phyloP scores from a whole-genome alignment of 2,888 invertebrate genomes.

The Chalcosyrphus nemorum region DNA sequence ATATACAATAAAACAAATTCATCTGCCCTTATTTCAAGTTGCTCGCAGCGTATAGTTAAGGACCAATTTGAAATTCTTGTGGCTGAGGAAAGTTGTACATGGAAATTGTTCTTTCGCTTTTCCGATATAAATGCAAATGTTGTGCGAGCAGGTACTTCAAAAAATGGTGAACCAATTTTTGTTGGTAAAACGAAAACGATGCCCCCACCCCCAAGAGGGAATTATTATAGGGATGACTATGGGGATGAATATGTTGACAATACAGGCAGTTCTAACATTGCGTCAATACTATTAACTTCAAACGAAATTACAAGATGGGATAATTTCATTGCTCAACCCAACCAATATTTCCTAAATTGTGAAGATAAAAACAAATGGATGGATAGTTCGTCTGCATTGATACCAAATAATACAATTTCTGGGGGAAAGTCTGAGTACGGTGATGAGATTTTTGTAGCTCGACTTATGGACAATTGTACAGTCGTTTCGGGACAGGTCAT shows the following conservation, averaged over 20 bases:
- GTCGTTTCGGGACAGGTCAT: not conserved
- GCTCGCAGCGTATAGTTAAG: not conserved
- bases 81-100: not conserved
- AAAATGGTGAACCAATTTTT: not conserved
- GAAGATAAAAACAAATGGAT: not conserved
- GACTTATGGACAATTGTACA: not conserved
- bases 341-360: not conserved
- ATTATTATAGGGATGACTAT: not conserved
- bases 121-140: not conserved
- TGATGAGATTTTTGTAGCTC: not conserved
- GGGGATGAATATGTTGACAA: not conserved
- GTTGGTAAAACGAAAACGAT: not conserved
- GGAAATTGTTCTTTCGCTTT: not conserved
- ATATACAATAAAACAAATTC: not conserved
- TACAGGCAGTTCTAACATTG: not conserved
- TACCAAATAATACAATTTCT: not conserved
- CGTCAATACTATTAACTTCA: not conserved
- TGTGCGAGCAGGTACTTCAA: not conserved
- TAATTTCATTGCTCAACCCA: accelerated
- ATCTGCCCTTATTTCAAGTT: not conserved
- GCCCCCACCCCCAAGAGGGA: too few relatives aligned
- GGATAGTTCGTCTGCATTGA: not conserved
- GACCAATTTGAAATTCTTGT: not conserved
- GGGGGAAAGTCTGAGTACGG: not conserved
- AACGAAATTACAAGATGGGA: not conserved